Conservation (phyloP, 2,113 vertebrate species). For the Hypocryptadius cinnamomeus region DNA sequence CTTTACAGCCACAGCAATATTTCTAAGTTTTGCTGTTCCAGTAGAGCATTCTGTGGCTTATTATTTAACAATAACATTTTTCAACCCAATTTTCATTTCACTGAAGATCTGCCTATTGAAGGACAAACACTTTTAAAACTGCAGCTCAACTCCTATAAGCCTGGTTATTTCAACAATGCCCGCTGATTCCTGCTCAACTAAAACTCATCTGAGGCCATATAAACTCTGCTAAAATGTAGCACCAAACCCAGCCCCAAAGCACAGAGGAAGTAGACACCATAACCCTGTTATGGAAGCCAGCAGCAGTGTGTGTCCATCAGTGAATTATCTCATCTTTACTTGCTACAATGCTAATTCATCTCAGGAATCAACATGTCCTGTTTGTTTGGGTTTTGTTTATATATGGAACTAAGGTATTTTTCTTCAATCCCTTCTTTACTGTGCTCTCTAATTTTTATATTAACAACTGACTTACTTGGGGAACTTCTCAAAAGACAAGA, state of each 20-base stretch:
- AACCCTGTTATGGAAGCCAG: not conserved
- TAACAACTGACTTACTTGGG: not conserved
- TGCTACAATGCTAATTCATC: not conserved
- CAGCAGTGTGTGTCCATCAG: not conserved
- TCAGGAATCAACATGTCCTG: not conserved
- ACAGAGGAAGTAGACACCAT: not conserved
- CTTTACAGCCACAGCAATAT: not conserved
- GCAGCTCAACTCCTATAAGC: not conserved
- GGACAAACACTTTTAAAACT: not conserved
- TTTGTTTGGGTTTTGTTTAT: not conserved
- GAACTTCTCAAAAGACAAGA: not conserved
- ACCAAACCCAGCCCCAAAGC: not conserved
- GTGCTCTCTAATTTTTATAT: not conserved
- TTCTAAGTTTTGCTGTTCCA: constrained; percentile 3
- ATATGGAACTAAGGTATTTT: not conserved
- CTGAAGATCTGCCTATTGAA: not conserved
- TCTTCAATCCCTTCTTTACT: not conserved
- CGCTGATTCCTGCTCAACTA: not conserved
- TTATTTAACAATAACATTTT: not conserved
- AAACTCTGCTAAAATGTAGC: not conserved
- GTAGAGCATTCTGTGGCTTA: not conserved
- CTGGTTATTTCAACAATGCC: not conserved
- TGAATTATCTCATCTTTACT: not conserved
- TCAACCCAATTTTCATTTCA: constrained; percentile 1
- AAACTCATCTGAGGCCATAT: not conserved